Conservation (phyloP, 2,113 vertebrate genomes). For the Catharus bicknelli region DNA sequence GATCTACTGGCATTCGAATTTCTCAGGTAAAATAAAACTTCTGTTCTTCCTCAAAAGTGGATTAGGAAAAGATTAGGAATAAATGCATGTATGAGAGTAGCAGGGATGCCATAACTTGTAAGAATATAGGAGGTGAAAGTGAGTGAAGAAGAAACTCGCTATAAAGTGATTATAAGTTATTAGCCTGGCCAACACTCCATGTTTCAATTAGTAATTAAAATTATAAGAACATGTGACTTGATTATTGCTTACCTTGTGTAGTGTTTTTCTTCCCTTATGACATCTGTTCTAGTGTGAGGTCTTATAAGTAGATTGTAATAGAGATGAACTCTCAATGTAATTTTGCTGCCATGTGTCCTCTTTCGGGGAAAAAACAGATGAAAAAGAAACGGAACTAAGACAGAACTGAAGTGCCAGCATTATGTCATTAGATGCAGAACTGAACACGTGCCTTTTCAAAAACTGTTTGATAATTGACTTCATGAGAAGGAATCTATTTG, state of each 20-base stretch:
- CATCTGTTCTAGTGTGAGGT: not conserved
- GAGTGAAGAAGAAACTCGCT: not conserved
- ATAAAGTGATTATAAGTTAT: not conserved
- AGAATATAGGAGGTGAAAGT: not conserved
- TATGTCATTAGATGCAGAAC: not conserved
- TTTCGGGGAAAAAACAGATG: not conserved
- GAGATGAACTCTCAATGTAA: not conserved
- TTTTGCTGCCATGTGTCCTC: not conserved
- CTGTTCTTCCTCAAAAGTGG: not conserved
- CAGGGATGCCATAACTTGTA: not conserved
- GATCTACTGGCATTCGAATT: not conserved
- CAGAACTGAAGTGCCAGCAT: not conserved
- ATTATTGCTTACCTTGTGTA: not conserved
- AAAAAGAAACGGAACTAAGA: not conserved
- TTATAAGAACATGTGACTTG: not conserved
- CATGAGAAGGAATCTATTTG: not conserved
- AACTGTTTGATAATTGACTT: not conserved
- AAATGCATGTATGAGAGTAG: not conserved
- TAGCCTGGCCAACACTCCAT: not conserved
- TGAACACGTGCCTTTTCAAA: not conserved
- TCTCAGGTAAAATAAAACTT: not conserved
- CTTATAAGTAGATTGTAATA: not conserved
- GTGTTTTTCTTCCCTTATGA: not conserved
- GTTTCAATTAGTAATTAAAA: not conserved
- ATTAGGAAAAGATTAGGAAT: not conserved